phyloP scores from a whole-genome alignment of 2,797 vertebrate species.

The Spea hammondii region DNA sequence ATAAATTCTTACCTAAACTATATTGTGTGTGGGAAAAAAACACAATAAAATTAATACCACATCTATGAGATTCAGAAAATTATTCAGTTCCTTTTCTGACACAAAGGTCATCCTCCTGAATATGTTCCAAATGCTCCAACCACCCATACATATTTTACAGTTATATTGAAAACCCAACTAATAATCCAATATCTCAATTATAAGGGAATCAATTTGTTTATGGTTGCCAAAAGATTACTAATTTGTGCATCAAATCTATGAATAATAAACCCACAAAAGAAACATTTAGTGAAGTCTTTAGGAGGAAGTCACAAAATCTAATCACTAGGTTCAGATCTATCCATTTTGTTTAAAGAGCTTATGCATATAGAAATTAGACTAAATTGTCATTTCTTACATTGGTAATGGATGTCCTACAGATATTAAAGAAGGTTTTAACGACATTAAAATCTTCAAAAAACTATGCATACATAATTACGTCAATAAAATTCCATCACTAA shows the following conservation, averaged over 20 bases:
- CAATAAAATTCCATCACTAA: not conserved
- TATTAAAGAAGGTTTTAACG: not conserved
- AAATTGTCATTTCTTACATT: not conserved
- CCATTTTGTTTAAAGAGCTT: not conserved
- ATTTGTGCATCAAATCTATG: constrained; percentile 34
- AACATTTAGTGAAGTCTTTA: constrained; percentile 21
- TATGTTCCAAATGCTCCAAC: no score
- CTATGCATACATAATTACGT: not conserved
- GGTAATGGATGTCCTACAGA: not conserved
- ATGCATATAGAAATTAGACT: not conserved
- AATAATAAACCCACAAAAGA: constrained; percentile 41
- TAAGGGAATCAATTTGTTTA: not conserved
- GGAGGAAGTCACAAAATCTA: not conserved
- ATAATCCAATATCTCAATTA: not conserved
- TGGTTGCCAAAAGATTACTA: constrained; percentile 42
- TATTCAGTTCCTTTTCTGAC: no score
- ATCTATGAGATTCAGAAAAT: no score
- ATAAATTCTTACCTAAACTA: no score
- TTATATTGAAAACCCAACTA: not conserved
- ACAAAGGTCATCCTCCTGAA: no score
- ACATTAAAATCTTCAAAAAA: not conserved
- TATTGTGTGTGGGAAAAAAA: no score
- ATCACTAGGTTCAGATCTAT: not conserved
- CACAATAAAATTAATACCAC: no score
- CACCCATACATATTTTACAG: no score